Base-by-base conservation (phyloP, 2,797 vertebrate genomes). In the Urosaurus nigricauda region DNA sequence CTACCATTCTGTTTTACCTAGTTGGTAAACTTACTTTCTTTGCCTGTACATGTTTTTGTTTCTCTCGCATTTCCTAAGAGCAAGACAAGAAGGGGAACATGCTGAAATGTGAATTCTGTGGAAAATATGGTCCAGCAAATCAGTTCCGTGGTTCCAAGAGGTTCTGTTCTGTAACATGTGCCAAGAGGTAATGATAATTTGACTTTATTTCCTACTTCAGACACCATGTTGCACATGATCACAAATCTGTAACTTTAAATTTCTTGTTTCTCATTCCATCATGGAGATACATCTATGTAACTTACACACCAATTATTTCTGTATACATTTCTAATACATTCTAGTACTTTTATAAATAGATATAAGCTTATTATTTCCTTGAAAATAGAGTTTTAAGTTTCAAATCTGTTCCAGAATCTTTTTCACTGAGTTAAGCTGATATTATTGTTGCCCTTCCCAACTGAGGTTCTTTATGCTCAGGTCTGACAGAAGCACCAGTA, bases 161-260 rank as follows among this genome's bases (percentile, higher is more conserved):
- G 87, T 99, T 99, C 96, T 99, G 99, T 93, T 98, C 99, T 88
- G 98, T 99, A 96, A 98, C 98, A 5, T 99, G 99, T 86, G 98
- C 98, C 75, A 99, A 99, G 96, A 99, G 99, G 99, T 99, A 96
- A 93, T 1, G 68, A 51, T 35, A 51, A 29, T 19, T 87, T 87
- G 73, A 73, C 29, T 2, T 75, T 29, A 73, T 79, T 6, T 65
- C 84, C 14, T 68, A 87, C 74, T 86, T 65, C 21, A 70, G 13
- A n/a, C 21, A 47, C 73, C 13, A 79, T 90, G 81, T 2, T 58
- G 29, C 79, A 26, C 8, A 5, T 85, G 70, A 5, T 63, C 70
- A 32, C 16, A 63, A 37, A 63, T 43, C 53, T 74, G 1, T 73
- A 58, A 17, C 40, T 75, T 79, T 9, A 29, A 70, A 24, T 43